Evolutionary conservation across 2,797 vertebrate genomes (phyloP), one percentile per base, ranked within the genome.

Genomic region (Malurus splendens): DNA sequence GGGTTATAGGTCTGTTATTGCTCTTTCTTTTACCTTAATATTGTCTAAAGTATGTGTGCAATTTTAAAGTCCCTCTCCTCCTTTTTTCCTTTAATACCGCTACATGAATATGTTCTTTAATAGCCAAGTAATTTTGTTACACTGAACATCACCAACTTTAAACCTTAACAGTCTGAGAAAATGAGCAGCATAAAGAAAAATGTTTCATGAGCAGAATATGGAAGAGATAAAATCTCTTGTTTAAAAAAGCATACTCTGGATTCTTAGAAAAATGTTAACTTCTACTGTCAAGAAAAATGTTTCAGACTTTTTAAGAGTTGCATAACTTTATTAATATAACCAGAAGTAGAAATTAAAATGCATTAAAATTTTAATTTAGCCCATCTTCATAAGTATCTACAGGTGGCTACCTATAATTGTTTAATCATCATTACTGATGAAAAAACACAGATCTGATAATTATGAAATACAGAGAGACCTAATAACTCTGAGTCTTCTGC

Each of bases 81-180:
- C 23, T 59, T 52, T 78, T 51, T 51, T 18, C 54, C 23, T 90
- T 83, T 70, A 82, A 6, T 44, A 80, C 17, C 38, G 59, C 47
- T 39, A 62, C 8, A 45, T 8, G 4, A 86, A 65, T 33, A 13
- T 27, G 45, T 47, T 48, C 48, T 78, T 91, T 78, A 95, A 87
- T 38, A 84, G 25, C 14, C 41, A 92, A 67, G 70, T 76, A 52
- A 52, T 83, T 89, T 60, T 89, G 41, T 66, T 81, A 70, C 33
- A 64, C 4, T 55, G 55, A 90, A 90, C 54, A 90, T 36, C 47
- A 71, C 4, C 0, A 0, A 64, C 47, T 76, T 89, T 19, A 57
- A 90, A 85, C 36, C 57, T 74, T 32, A 38, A 89, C 50, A 64
- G 24, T 70, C 51, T 56, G n/a, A 90, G 73, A 93, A 94, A 90